Evolutionary conservation across 1,140 invertebrate species (phyloP).

Genomic region (Saccostrea cuccullata): DNA sequence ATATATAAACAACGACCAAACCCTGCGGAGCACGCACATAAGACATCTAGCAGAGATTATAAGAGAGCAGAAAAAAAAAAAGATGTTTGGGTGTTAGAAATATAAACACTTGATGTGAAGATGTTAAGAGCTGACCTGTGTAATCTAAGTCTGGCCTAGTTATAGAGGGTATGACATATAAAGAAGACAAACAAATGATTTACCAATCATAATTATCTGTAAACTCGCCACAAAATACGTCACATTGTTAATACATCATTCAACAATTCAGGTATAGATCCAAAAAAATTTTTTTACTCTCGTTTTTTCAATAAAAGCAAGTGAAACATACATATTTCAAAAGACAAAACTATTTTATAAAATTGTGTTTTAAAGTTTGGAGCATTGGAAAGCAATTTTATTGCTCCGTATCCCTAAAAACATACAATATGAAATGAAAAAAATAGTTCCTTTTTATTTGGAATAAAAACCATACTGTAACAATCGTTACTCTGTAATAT

Average conservation of each 20-base stretch:
- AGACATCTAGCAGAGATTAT: slow-evolving; percentile 42
- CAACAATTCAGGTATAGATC: slow-evolving; percentile 6
- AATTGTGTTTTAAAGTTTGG: slow-evolving; percentile 15
- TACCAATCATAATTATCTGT: slow-evolving; percentile 38
- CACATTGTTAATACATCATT: slow-evolving; percentile 26
- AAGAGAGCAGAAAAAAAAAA: slow-evolving; percentile 22
- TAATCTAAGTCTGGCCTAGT: slow-evolving; percentile 41
- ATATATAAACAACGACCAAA: slow-evolving; percentile 39
- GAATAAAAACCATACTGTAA: slow-evolving; percentile 36
- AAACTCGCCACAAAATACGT: slow-evolving; percentile 36
- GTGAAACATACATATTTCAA: slow-evolving; percentile 14
- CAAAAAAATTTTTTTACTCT: background rate
- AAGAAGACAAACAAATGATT: slow-evolving; percentile 29
- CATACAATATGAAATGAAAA: slow-evolving; percentile 7
- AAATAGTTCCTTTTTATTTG: slow-evolving; percentile 2
- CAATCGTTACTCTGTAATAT: slow-evolving; percentile 29
- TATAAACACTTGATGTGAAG: slow-evolving; percentile 36
- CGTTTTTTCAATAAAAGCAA: background rate
- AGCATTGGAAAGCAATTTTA: slow-evolving; percentile 23
- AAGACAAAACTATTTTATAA: background rate
- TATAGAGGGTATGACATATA: slow-evolving; percentile 37
- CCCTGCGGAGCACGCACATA: slow-evolving; percentile 34
- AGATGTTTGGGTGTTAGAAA: slow-evolving; percentile 45
- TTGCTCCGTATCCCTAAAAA: slow-evolving; percentile 28
- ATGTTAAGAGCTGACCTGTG: slow-evolving; percentile 41